These are phyloP conservation scores for Toxotes lorentzi DNA, from an alignment of 2,797 vertebrate species.

Conservation along the genomic window DNA sequence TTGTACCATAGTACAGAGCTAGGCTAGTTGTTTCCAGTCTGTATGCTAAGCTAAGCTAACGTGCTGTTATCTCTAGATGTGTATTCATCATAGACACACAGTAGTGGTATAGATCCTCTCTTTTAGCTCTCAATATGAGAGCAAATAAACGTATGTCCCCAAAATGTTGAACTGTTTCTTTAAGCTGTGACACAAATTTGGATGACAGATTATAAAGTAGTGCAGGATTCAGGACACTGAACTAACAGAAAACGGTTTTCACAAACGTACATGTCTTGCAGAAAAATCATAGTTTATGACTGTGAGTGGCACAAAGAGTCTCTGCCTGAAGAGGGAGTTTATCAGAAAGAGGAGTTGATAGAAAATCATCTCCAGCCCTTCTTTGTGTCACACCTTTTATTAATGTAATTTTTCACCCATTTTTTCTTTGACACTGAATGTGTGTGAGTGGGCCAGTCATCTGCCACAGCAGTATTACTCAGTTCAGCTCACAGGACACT, in stretches of 20 bases:
- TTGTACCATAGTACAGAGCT: neutral
- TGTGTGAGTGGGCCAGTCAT: conserved; percentile 78
- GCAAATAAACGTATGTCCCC: neutral
- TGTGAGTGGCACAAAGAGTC: conserved; percentile 19
- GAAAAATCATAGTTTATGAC: conserved; percentile 21
- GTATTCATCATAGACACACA: neutral
- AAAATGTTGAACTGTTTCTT: neutral
- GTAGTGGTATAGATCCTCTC: neutral
- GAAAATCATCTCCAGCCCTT: conserved; percentile 60
- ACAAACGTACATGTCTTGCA: conserved; percentile 11
- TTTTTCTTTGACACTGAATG: conserved; percentile 54
- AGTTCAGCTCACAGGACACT: conserved; percentile 79
- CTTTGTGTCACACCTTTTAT: conserved; percentile 76
- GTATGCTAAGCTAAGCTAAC: neutral
- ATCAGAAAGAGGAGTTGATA: conserved; percentile 55
- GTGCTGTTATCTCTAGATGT: neutral
- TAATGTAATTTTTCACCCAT: conserved; percentile 69
- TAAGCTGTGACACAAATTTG: neutral
- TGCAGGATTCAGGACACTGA: neutral
- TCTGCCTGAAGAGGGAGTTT: conserved; percentile 39
- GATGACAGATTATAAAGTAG: neutral
- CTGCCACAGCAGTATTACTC: conserved; percentile 78
- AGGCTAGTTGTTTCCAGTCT: neutral
- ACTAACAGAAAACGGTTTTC: neutral
- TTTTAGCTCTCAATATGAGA: neutral